phyloP scores from a whole-genome alignment of 2,113 vertebrate genomes.

The Neotoma lepida region DNA sequence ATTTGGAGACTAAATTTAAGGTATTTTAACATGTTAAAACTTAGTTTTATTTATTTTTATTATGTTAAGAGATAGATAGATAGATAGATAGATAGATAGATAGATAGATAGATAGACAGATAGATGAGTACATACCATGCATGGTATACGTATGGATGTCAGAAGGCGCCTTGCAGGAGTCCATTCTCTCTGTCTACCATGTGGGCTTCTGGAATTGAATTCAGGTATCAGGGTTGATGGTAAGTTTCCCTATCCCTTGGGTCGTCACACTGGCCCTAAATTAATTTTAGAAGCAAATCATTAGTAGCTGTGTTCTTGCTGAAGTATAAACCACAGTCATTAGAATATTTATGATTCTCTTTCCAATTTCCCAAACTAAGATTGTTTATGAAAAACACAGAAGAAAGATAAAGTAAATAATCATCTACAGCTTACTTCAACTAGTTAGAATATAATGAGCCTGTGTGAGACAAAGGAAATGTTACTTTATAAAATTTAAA shows the following conservation, averaged over 20 bases:
- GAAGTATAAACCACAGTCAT: neutral
- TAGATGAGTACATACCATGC: too few relatives aligned
- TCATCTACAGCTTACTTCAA: neutral
- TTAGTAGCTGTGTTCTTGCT: neutral
- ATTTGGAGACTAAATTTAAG: neutral
- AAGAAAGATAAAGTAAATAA: neutral
- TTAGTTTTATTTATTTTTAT: conserved; percentile 4
- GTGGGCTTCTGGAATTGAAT: neutral
- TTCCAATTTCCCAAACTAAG: neutral
- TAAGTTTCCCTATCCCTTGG: neutral
- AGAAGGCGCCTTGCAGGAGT: neutral
- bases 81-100: neutral
- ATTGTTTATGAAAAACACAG: neutral
- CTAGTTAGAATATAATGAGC: neutral
- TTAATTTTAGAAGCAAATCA: neutral
- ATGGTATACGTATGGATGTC: too few relatives aligned
- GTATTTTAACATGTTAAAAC: neutral
- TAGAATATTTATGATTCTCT: neutral
- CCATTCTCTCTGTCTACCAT: neutral
- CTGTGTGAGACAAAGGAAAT: neutral
- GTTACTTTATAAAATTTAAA: neutral
- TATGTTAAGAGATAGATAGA: neutral
- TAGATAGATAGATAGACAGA: neutral
- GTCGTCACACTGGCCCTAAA: neutral
- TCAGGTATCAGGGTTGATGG: neutral